These are phyloP conservation scores for Galeopterus variegatus DNA, from an alignment of 2,113 vertebrate genomes.

Conservation along the genomic window DNA sequence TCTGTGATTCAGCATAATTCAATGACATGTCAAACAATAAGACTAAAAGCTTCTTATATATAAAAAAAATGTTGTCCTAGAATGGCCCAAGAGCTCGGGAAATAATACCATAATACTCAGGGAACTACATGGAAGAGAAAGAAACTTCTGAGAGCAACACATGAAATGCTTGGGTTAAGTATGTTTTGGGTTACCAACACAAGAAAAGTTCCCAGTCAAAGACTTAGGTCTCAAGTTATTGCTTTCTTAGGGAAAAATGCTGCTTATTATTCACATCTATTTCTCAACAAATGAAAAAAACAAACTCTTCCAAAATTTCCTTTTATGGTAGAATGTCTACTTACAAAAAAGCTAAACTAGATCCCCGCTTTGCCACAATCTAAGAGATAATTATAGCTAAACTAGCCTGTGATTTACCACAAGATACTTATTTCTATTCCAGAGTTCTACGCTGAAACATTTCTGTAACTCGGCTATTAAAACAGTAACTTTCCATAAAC, in stretches of 20 bases:
- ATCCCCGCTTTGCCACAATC: conserved; percentile 17
- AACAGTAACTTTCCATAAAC: conserved; percentile 33
- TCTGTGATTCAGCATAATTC: not conserved
- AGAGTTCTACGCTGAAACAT: not conserved
- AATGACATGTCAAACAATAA: not conserved
- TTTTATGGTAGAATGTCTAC: conserved; percentile 51
- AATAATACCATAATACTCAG: not conserved
- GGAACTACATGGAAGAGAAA: not conserved
- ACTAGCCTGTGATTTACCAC: conserved; percentile 45
- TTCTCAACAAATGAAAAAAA: not conserved
- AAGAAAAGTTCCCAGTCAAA: not conserved
- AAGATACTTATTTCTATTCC: conserved; percentile 14
- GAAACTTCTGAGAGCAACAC: not conserved
- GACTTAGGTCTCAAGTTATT: not conserved
- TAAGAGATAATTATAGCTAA: conserved; percentile 52
- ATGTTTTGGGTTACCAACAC: not conserved
- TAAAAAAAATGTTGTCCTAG: not conserved
- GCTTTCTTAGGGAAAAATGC: not conserved
- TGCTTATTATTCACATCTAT: not conserved
- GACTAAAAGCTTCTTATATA: not conserved
- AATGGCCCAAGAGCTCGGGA: not conserved
- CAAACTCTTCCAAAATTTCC: not conserved
- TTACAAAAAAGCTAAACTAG: conserved; percentile 30
- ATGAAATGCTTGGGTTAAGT: not conserved
- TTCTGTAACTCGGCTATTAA: conserved; percentile 12